Base-by-base conservation (phyloP, 2,888 invertebrate genomes). In the Dusona sp. region DNA sequence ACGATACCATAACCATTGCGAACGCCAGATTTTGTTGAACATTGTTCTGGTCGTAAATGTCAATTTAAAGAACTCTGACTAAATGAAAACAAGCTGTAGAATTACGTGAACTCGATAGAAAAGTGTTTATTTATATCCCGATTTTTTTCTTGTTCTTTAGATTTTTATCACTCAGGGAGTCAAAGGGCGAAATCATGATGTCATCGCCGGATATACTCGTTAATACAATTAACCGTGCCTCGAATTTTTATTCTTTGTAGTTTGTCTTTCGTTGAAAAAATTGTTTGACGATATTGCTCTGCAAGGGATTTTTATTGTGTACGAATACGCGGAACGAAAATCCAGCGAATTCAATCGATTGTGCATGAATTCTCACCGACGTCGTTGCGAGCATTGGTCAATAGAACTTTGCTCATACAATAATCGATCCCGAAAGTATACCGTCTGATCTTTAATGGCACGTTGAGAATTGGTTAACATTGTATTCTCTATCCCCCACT, bases 401-500 rank as follows among this genome's bases (percentile, higher is more conserved):
- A 70, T 79, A 42, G 42, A 42, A 42, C 42, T 42, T 13, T 42
- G 42, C 2, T 42, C 42, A 11, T 42, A 42, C 13, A 42, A 42
- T 42, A 42, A 42, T 42, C 42, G 42, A 42, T 13, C 42, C 42
- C 42, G 13, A 42, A 42, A 42, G 11, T 42, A 42, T 42, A 42
- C 42, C 13, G 42, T 42, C 13, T 42, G 11, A 42, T 13, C 42
- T 42, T 42, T 11, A 13, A 42, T 42, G 13, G 42, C 42, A 42
- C 42, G 42, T 42, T 13, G 1, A 42, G 42, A 2, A 13, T 13
- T 11, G 13, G 42, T 11, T 42, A 13, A 42, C 42, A 42, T 42
- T 72, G 42, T 77, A 45, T 54, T 80, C 45, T 80, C 48, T 72
- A 68, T 77, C 51, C 79, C 19, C 51, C 51, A 64, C 51, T 79